Evolutionary conservation across 2,113 vertebrate species (phyloP), one percentile per base, ranked within the genome.

Genomic region (Microtus oregoni): DNA sequence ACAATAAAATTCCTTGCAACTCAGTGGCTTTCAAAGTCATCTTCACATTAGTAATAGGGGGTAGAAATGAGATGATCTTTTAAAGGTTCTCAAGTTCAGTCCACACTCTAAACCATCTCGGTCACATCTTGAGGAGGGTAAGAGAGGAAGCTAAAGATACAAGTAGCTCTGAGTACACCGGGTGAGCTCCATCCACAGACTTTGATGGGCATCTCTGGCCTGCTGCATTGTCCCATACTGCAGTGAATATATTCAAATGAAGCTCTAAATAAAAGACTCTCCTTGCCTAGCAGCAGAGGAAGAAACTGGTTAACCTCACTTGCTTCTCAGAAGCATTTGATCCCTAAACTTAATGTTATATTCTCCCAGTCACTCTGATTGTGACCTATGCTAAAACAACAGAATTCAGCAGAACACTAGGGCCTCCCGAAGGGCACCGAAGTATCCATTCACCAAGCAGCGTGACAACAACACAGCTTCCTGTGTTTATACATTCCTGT

Each of bases 401-500:
- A 96, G 78, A 10, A 72, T 55, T 95, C 73, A 70, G 52, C 35
- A 94, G 81, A 96, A 91, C 17, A n/a, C 77, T 67, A 67, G 67
- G 12, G 30, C 77, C 38, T 17, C 76, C 19, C 12, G 15, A 85
- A 97, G 38, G 24, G 35, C 44, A 26, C 35, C 28, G 15, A 73
- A 67, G 26, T 95, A 76, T 50, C 28, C 63, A 55, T 76, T 93
- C 88, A 78, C 76, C 55, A 41, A 86, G 73, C 14, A 52, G 3
- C 75, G 9, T 6, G 20, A 47, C 32, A 58, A 75, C 63, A 78
- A 76, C 12, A 2, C 28, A 35, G 94, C 96, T 96, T 96, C 77
- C 91, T 96, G 92, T 86, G 52, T 97, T 95, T 97, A 89, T 79
- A 95, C 92, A 78, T 95, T 79, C 76, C 67, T 92, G 92, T 97